Conservation (phyloP, 2,888 invertebrate species). For the Azorinus chamasolen region DNA sequence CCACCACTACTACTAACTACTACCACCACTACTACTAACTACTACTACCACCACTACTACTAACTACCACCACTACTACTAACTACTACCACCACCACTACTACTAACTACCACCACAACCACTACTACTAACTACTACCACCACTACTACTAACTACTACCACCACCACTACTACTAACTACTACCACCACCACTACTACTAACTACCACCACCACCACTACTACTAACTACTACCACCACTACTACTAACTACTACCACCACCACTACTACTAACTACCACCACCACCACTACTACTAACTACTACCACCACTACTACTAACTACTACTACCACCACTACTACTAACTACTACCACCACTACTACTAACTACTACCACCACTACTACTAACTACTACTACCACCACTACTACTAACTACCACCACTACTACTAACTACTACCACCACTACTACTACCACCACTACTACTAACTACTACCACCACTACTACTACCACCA, state of each 20-base stretch:
- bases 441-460: background rate
- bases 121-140: slow-evolving; percentile 3
- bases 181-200: slow-evolving; percentile 17
- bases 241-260: background rate
- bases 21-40: slow-evolving; percentile 18
- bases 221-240: slow-evolving; percentile 1
- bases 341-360: background rate
- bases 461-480: background rate
- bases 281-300: background rate
- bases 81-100: background rate
- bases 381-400: background rate
- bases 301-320: background rate
- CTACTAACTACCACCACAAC: background rate
- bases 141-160: background rate
- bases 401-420: background rate
- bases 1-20: background rate
- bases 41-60: slow-evolving; percentile 20
- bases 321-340: background rate
- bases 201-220: slow-evolving; percentile 15
- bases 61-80: slow-evolving; percentile 19
- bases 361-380: background rate
- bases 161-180: slow-evolving; percentile 13
- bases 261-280: background rate
- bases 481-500: background rate
- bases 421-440: background rate